Base-by-base conservation (phyloP, 2,113 vertebrate species). In the Bujurquina vittata region DNA sequence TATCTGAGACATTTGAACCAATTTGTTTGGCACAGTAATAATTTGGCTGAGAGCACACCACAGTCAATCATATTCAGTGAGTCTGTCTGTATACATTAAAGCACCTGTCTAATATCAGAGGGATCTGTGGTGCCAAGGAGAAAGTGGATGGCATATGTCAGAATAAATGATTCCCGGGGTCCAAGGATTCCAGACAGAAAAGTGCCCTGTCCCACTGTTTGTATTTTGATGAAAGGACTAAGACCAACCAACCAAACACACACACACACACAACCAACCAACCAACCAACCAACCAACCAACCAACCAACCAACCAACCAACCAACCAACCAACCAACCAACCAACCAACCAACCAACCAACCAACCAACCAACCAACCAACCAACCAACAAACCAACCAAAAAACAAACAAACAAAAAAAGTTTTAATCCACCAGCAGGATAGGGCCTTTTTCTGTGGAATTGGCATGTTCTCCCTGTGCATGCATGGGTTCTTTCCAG, bases 401-500 rank as follows among this genome's bases (percentile, higher is more conserved):
- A 5, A 26, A 26, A 26, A 26, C 26, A 26, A 40, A 40, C 9
- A 65, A 4, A 33, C 33, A 46, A 4, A 52, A 52, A 5, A 18
- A 6, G 5, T 17, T 15, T 52, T 5, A 52, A 6, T 15, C 43
- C 22, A 49, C 40, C 0, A 0, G 2, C 40, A 6, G 14, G 63
- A 7, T 26, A 40, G 63, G 22, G 37, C 8, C 23, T 69, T 20
- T 49, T 10, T 1, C 26, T 26, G 15, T 46, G 22, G 40, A 46
- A 0, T 43, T 46, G 26, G 2, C 40, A 26, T 18, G 40, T 67
- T 69, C 15, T 69, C 5, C 29, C 17, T 23, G 63, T 18, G 22
- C 15, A 12, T 46, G 62, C 37, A 23, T 18, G 22, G 3, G 65
- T 49, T 49, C 1, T 7, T 23, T 69, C 15, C 40, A 49, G 63